Conservation (phyloP, 2,888 invertebrate species). For the Oscheius sp. region DNA sequence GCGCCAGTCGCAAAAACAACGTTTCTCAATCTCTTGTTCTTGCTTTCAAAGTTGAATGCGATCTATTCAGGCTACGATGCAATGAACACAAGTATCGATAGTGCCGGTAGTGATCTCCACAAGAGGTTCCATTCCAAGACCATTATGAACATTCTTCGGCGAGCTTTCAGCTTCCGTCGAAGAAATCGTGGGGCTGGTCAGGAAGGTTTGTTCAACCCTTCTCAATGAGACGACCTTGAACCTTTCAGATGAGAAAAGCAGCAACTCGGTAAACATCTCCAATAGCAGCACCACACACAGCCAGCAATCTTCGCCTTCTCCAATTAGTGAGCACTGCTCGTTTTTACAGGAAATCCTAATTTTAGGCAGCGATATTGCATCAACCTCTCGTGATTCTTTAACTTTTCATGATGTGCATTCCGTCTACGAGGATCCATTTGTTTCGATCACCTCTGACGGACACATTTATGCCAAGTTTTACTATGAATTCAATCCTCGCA, state of each 20-base stretch:
- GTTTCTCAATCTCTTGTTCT: too few relatives aligned
- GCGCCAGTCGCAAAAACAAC: too few relatives aligned
- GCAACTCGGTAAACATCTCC: slow-evolving; percentile 33
- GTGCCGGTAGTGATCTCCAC: not conserved
- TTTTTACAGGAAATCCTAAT: not conserved
- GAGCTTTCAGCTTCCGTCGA: slow-evolving; percentile 48
- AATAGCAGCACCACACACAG: slow-evolving; percentile 30
- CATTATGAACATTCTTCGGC: slow-evolving; percentile 50
- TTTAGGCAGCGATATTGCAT: slow-evolving; percentile 48
- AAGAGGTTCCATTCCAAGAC: slow-evolving; percentile 39
- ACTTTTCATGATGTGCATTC: slow-evolving; percentile 34
- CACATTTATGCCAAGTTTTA: slow-evolving; percentile 46
- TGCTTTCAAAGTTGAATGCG: too few relatives aligned
- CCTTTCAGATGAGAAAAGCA: slow-evolving; percentile 32
- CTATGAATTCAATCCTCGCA: slow-evolving; percentile 44
- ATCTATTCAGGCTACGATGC: slow-evolving; percentile 23
- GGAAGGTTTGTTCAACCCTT: slow-evolving; percentile 13
- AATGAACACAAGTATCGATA: slow-evolving; percentile 28
- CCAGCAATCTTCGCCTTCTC: slow-evolving; percentile 38
- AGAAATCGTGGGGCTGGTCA: slow-evolving; percentile 8
- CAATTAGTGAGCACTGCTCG: slow-evolving; percentile 34
- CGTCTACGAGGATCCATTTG: slow-evolving; percentile 54
- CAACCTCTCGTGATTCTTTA: slow-evolving; percentile 45
- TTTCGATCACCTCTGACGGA: slow-evolving; percentile 48
- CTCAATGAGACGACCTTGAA: not conserved